Conservation (phyloP, 2,888 invertebrate genomes). For the Oscheius sp. region DNA sequence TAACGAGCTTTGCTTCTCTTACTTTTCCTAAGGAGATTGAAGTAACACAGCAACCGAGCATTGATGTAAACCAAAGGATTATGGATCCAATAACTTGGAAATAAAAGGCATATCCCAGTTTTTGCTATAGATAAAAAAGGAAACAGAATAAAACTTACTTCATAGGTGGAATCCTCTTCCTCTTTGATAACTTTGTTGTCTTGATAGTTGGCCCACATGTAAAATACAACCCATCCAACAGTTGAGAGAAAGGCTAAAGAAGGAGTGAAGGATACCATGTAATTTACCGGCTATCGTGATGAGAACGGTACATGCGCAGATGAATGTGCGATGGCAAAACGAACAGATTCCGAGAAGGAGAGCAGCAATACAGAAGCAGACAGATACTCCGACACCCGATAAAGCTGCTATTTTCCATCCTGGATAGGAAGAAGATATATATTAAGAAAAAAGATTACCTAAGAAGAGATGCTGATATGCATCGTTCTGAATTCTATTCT, state of each 20-base stretch:
- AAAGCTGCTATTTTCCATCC: conserved; percentile 69
- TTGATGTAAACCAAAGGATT: conserved; percentile 57
- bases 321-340: conserved; percentile 57
- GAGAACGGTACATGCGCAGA: conserved; percentile 58
- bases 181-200: conserved; percentile 69
- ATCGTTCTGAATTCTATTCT: conserved; percentile 67
- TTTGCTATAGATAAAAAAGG: conserved; percentile 48
- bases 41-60: conserved; percentile 64
- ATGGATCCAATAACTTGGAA: conserved; percentile 57
- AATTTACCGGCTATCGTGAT: conserved; percentile 57
- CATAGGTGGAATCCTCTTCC: conserved; percentile 63
- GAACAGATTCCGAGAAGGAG: conserved; percentile 54
- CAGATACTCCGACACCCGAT: conserved; percentile 56
- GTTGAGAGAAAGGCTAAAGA: conserved; percentile 54
- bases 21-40: conserved; percentile 54
- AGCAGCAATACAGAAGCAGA: conserved; percentile 49
- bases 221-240: conserved; percentile 60
- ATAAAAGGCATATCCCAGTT: conserved; percentile 69
- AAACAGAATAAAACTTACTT: conserved; percentile 36
- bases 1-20: conserved; percentile 59
- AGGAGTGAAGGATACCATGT: background rate
- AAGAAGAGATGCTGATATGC: conserved; percentile 69
- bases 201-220: conserved; percentile 66
- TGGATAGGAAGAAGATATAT: no score
- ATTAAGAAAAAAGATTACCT: no score